These are phyloP conservation scores for Parotocinclus haroldoi DNA, from an alignment of 2,797 vertebrate species.

Conservation along the genomic window DNA sequence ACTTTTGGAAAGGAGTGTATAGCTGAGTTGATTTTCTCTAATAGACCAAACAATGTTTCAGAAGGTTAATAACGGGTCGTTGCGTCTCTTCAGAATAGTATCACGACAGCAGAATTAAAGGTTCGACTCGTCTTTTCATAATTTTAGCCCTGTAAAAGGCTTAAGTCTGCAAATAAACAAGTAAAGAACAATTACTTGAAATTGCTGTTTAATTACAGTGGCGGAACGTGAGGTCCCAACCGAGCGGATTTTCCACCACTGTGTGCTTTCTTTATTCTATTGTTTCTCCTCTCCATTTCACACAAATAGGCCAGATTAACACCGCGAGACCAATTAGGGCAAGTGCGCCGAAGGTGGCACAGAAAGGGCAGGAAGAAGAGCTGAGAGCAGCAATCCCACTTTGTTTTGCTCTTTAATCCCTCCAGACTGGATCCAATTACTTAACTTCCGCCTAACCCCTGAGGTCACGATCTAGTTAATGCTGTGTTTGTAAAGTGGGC, in stretches of 20 bases:
- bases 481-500: slow-evolving; percentile 11
- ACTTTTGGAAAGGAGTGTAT: too few species aligned
- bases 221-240: background rate
- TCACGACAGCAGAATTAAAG: too few species aligned
- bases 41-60: too few species aligned
- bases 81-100: too few species aligned
- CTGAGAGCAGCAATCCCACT: slow-evolving; percentile 39
- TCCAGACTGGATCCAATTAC: slow-evolving; percentile 45
- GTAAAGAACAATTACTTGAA: too few species aligned
- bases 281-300: slow-evolving; percentile 11
- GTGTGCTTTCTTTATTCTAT: background rate
- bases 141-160: too few species aligned
- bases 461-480: slow-evolving; percentile 38
- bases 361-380: slow-evolving; percentile 42
- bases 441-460: slow-evolving; percentile 31
- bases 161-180: background rate
- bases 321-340: slow-evolving; percentile 48
- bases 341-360: slow-evolving; percentile 30
- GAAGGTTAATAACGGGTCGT: too few species aligned
- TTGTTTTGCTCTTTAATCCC: slow-evolving; percentile 52
- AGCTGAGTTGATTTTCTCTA: too few species aligned
- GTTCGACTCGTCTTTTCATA: too few species aligned
- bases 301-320: slow-evolving; percentile 37
- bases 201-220: background rate
- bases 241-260: slow-evolving; percentile 5